phyloP scores from a whole-genome alignment of 2,797 vertebrate genomes.

The Morelia viridis region DNA sequence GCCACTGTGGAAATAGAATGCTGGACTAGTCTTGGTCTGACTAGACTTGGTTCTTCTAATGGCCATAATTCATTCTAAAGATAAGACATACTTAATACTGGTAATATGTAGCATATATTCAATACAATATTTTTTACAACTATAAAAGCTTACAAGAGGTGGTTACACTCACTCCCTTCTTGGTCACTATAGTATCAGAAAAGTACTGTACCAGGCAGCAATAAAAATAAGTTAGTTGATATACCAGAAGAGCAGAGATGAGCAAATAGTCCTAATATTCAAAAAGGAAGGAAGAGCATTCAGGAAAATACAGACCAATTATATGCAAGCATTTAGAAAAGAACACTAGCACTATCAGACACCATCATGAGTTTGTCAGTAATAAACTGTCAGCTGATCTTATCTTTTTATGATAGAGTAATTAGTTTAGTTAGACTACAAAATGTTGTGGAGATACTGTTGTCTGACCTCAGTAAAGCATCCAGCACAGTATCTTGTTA shows the following conservation, averaged over 20 bases:
- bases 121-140: conserved; percentile 27
- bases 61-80: not conserved
- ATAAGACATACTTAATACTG: not conserved
- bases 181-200: not conserved
- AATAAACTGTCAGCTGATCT: not conserved
- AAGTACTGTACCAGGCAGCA: not conserved
- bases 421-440: not conserved
- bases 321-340: not conserved
- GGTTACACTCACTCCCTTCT: not conserved
- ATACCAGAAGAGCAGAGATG: not conserved
- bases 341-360: not conserved
- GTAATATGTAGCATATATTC: conserved; percentile 2
- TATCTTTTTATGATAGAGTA: not conserved
- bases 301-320: not conserved
- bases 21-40: not conserved
- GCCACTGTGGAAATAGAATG: not conserved
- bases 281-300: not conserved
- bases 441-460: not conserved
- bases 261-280: not conserved
- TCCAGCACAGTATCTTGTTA: not conserved
- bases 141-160: not conserved
- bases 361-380: not conserved
- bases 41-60: too few species aligned
- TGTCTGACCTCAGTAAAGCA: not conserved
- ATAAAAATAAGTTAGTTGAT: conserved; percentile 31